Conservation (phyloP, 2,113 vertebrate species). For the Neotragus pygmaeus region DNA sequence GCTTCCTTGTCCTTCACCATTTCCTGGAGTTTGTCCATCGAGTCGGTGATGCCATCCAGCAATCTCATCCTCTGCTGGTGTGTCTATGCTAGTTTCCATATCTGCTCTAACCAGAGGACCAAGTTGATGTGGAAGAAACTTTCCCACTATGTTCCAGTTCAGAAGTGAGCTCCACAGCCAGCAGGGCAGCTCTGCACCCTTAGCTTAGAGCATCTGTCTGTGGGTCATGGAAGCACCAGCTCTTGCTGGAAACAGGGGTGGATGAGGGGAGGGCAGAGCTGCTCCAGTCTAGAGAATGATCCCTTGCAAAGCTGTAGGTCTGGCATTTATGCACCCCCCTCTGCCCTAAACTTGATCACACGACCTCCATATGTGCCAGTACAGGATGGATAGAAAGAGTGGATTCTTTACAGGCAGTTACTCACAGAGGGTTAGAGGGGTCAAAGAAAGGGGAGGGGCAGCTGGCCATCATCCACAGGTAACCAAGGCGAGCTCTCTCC, state of each 20-base stretch:
- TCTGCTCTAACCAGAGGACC: background rate
- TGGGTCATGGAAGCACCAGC: too few species aligned
- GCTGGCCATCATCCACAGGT: background rate
- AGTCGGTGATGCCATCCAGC: accelerated
- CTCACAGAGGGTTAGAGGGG: background rate
- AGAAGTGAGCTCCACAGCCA: background rate
- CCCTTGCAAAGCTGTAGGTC: accelerated
- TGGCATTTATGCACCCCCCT: too few species aligned
- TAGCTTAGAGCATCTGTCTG: too few species aligned
- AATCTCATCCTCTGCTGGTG: background rate
- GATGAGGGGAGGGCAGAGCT: background rate
- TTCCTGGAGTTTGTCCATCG: background rate
- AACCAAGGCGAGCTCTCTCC: accelerated
- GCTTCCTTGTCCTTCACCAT: background rate
- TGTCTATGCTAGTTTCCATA: background rate
- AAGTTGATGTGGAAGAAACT: accelerated
- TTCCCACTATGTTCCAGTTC: background rate
- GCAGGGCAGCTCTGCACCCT: too few species aligned
- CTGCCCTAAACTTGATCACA: background rate
- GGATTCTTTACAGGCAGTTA: background rate
- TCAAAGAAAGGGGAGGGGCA: too few species aligned
- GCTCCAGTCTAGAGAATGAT: background rate
- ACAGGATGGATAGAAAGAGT: accelerated
- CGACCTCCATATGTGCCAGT: accelerated
- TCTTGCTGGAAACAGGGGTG: background rate